Evolutionary conservation across 2,113 vertebrate genomes (phyloP), one percentile per base, ranked within the genome.

Genomic region (Nibea coibor): DNA sequence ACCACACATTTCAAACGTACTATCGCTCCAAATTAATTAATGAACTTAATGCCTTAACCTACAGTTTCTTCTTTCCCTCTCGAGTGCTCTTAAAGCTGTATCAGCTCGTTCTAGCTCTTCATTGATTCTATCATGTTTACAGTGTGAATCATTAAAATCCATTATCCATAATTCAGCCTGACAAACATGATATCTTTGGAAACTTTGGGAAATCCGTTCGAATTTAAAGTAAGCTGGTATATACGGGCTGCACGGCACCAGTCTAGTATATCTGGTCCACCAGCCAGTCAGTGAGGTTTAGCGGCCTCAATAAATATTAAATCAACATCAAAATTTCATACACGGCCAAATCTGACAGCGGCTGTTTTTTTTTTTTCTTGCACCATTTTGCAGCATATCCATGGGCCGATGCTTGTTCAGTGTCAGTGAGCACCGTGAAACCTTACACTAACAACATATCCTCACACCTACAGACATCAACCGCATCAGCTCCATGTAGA

Each of bases 261-360:
- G n/a, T 61, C 20, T 73, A 19, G 53, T 17, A 45, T 24, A 1
- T 74, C 64, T 54, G 39, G 24, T 64, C 31, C 9, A 43, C 8
- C 42, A 39, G 66, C n/a, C 53, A 69, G 11, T 66, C 48, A 42
- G 22, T n/a, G 19, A 39, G 14, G 15, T 74, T 39, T 56, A 28
- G 73, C 4, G 0, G 22, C 10, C 28, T 51, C 19, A 73, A 66
- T 66, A 86, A 80, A 83, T 78, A 80, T 57, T 67, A 74, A 26
- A 83, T 10, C 35, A 26, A 39, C 61, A 72, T 81, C 4, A 59
- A 72, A 48, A 28, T 72, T 65, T 53, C 10, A 69, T 35, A 28
- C 24, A 53, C 24, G 43, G 54, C 14, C 50, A 56, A 61, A 53
- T 50, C 50, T 50, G 56, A 64, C 54, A 22, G 26, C 1, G 2